phyloP scores from a whole-genome alignment of 1,140 invertebrate genomes.

The Heterodera schachtii region DNA sequence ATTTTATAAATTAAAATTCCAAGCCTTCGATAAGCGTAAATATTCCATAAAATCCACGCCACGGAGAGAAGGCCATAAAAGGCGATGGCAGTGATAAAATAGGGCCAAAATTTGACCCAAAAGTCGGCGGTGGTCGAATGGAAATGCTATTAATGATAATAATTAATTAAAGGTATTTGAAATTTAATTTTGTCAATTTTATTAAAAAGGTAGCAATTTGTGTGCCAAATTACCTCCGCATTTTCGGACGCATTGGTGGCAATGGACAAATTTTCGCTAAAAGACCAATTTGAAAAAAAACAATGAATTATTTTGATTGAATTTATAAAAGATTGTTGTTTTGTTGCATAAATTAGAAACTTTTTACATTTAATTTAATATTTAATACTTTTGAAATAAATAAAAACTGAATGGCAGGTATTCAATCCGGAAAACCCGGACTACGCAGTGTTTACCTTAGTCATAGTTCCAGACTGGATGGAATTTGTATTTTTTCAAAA shows the following conservation, averaged over 20 bases:
- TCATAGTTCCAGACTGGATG: too few relatives aligned
- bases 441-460: too few relatives aligned
- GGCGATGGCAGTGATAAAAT: slow-evolving; percentile 18
- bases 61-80: slow-evolving; percentile 18
- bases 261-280: slow-evolving; percentile 13
- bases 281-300: not conserved
- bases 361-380: too few relatives aligned
- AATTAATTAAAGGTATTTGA: too few relatives aligned
- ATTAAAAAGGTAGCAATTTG: not conserved
- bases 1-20: slow-evolving; percentile 4
- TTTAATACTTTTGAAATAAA: too few relatives aligned
- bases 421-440: too few relatives aligned
- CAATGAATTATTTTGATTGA: too few relatives aligned
- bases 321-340: too few relatives aligned
- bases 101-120: slow-evolving; percentile 30
- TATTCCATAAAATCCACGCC: slow-evolving; percentile 29
- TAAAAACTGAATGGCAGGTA: too few relatives aligned
- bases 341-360: too few relatives aligned
- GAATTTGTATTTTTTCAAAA: too few relatives aligned
- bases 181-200: too few relatives aligned
- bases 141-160: slow-evolving; percentile 18
- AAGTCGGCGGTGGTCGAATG: not conserved
- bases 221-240: not conserved
- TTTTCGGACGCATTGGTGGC: not conserved
- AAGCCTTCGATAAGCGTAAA: slow-evolving; percentile 29